Conservation (phyloP, 2,888 invertebrate species). For the Villa cingulata region DNA sequence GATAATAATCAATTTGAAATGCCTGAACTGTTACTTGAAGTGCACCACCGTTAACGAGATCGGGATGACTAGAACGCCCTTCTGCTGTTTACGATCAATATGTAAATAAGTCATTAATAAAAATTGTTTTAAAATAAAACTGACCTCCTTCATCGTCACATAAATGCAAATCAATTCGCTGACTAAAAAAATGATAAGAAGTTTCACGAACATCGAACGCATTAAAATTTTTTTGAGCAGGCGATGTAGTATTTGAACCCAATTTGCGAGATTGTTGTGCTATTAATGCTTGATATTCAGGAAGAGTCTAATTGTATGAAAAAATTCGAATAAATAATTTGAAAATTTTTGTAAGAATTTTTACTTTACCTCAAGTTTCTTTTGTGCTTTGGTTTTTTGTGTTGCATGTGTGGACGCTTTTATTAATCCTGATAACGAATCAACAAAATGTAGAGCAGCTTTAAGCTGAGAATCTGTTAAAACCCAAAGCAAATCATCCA, state of each 20-base stretch:
- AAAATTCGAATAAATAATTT: conserved; percentile 9
- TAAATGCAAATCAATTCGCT: conserved; percentile 87
- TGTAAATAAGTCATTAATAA: neutral
- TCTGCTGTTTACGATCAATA: conserved; percentile 35
- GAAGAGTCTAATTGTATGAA: conserved; percentile 39
- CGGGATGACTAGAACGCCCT: conserved; percentile 73
- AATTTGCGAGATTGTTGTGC: conserved; percentile 42
- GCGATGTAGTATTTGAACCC: conserved; percentile 30
- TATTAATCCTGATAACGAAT: conserved; percentile 69
- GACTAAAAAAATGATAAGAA: conserved; percentile 89
- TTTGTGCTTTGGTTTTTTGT: conserved; percentile 66
- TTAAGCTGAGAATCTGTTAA: conserved; percentile 90
- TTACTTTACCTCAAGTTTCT: conserved; percentile 58
- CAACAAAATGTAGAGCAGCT: conserved; percentile 80
- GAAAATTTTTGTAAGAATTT: conserved; percentile 7
- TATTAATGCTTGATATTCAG: conserved; percentile 59
- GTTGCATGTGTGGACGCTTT: conserved; percentile 66
- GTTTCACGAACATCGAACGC: conserved; percentile 93
- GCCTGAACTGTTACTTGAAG: conserved; percentile 79
- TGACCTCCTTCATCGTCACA: conserved; percentile 88
- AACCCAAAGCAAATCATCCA: conserved; percentile 96
- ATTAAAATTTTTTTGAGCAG: conserved; percentile 54
- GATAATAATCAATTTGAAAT: conserved; percentile 88
- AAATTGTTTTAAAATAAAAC: conserved; percentile 19
- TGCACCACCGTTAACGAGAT: conserved; percentile 79